Evolutionary conservation across 2,888 invertebrate genomes (phyloP).

Genomic region (Sepiola atlantica): DNA sequence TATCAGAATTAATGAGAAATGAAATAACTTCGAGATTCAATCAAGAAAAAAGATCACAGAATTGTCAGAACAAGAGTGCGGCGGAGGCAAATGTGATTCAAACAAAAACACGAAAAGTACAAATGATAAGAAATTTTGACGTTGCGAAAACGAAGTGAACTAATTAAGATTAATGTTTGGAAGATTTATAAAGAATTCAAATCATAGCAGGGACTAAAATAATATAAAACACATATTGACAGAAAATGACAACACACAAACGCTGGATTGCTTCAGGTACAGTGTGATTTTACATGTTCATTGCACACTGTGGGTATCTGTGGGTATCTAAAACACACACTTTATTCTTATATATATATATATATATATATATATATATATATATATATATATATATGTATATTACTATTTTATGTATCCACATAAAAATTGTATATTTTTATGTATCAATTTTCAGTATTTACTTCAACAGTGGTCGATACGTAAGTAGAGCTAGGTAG

Average conservation of each 20-base stretch:
- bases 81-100: too few species aligned
- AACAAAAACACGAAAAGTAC: not conserved
- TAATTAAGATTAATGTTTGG: not conserved
- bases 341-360: too few species aligned
- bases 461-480: too few species aligned
- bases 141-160: not conserved
- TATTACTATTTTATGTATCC: too few species aligned
- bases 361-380: not conserved
- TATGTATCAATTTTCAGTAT: too few species aligned
- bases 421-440: too few species aligned
- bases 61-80: not conserved
- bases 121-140: not conserved
- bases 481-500: too few species aligned
- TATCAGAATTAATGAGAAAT: conserved; percentile 8
- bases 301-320: too few species aligned
- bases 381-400: not conserved
- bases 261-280: not conserved
- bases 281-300: not conserved
- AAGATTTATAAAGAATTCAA: not conserved
- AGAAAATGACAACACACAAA: not conserved
- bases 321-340: too few species aligned
- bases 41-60: not conserved
- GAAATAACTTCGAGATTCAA: not conserved
- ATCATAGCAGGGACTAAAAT: not conserved
- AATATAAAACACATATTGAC: not conserved